Base-by-base conservation (phyloP, 2,797 vertebrate species). In the Parambassis ranga region DNA sequence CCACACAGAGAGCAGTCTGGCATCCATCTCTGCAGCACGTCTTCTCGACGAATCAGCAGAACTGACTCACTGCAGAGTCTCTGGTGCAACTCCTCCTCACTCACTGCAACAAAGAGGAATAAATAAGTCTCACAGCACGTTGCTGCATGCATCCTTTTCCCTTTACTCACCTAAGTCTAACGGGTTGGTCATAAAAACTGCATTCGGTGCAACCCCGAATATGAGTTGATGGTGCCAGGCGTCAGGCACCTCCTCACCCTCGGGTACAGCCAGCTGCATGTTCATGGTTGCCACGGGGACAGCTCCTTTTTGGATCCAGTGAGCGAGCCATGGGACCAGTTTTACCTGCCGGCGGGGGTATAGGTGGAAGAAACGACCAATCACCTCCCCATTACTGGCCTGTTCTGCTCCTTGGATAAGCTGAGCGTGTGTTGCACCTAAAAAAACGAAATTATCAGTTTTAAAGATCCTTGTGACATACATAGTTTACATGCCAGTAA, bases 181-280 rank as follows among this genome's bases (percentile, higher is more conserved):
- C 10, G 92, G 93, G 60, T 93, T 93, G 28, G 92, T 90, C 92
- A 93, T 91, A 69, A 91, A 94, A 16, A 93, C 80, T 1, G 83
- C 71, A 1, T 83, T 62, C 0, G 81, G 57, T 1, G 62, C 65
- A 0, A 90, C 92, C 1, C 93, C 91, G 6, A 93, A 94, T 33
- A 94, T 83, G 27, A 93, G 89, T 81, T 93, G 92, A 44, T 93
- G 93, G 79, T 94, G 93, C 93, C 92, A 93, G 55, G 93, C 92
- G 43, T 94, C 93, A 0, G 92, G 93, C 5, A 93, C 83, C 68
- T 93, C 91, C 59, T 93, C 88, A 11, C 90, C 92, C n/a, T 87
- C 35, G 0, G 90, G 71, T 4, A 91, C 89, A 0, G 77, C 89
- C 58, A 64, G 31, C 85, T 93, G 93, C 92, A 93, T 92, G 89